A percentile compares a stretch with the other conserved stretches of the same genome.
Conservation (phyloP, 2,113 vertebrate species). For the Halichoerus grypus region DNA sequence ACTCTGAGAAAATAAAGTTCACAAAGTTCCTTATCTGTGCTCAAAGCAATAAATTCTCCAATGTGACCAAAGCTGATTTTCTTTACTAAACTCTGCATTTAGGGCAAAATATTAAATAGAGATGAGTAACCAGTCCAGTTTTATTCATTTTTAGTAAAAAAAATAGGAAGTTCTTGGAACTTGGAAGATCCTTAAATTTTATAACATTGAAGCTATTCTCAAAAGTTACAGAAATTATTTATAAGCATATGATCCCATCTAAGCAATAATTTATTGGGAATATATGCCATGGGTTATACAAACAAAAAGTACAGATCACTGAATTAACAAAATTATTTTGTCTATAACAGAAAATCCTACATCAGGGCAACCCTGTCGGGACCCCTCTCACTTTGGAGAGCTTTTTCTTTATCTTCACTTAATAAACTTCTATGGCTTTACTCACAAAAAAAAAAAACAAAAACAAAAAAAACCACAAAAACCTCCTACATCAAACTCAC, state of each 20-base stretch:
- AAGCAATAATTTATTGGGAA: background rate
- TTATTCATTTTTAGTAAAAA: conserved; percentile 14
- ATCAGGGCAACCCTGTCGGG: background rate
- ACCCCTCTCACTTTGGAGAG: too few relatives aligned
- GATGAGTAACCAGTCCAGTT: background rate
- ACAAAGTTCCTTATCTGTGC: background rate
- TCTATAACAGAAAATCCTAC: background rate
- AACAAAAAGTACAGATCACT: background rate
- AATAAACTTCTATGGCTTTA: too few relatives aligned
- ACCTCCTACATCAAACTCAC: background rate
- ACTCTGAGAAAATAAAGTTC: background rate
- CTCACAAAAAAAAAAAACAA: too few relatives aligned
- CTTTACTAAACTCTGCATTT: background rate
- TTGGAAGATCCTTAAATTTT: conserved; percentile 30
- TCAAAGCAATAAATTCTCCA: background rate
- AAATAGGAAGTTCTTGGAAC: background rate
- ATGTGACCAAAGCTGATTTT: background rate
- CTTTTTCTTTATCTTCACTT: too few relatives aligned
- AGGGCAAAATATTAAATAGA: background rate
- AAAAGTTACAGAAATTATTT: conserved; percentile 18
- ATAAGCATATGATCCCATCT: background rate
- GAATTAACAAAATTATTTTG: conserved; percentile 15
- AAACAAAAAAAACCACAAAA: too few relatives aligned
- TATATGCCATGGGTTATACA: background rate
- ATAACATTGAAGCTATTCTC: background rate